These are phyloP conservation scores for Cataglyphis rosenhaueri DNA, from an alignment of 2,888 invertebrate species.

Conservation along the genomic window DNA sequence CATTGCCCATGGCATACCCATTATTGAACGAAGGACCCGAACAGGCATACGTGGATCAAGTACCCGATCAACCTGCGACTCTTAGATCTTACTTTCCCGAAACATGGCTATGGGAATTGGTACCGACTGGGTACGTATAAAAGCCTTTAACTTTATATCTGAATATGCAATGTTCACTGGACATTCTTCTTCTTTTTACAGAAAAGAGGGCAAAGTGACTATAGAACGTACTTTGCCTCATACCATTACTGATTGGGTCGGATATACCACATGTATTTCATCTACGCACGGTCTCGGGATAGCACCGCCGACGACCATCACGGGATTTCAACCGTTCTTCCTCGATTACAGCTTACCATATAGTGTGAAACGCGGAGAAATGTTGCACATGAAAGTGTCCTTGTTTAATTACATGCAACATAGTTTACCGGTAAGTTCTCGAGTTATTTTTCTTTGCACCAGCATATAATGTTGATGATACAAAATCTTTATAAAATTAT, in stretches of 20 bases:
- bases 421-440: constrained; percentile 88
- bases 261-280: constrained; percentile 87
- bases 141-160: background rate
- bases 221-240: constrained; percentile 86
- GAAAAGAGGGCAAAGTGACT: constrained; percentile 83
- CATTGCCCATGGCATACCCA: constrained; percentile 80
- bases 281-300: constrained; percentile 86
- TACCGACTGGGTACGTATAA: constrained; percentile 85
- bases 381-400: constrained; percentile 88
- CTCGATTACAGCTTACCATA: constrained; percentile 90
- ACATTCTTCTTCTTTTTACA: constrained; percentile 60
- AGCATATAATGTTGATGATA: background rate
- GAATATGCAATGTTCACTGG: background rate
- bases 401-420: constrained; percentile 91
- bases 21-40: constrained; percentile 77
- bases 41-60: constrained; percentile 78
- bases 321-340: constrained; percentile 91
- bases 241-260: constrained; percentile 89
- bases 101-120: constrained; percentile 90
- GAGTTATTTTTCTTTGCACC: no score
- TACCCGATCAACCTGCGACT: constrained; percentile 76
- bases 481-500: constrained; percentile 11
- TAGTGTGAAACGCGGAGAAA: constrained; percentile 89
- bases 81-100: constrained; percentile 87
- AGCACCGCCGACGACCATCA: constrained; percentile 85